phyloP scores from a whole-genome alignment of 2,797 vertebrate species.

The Phalloptychus januarius region DNA sequence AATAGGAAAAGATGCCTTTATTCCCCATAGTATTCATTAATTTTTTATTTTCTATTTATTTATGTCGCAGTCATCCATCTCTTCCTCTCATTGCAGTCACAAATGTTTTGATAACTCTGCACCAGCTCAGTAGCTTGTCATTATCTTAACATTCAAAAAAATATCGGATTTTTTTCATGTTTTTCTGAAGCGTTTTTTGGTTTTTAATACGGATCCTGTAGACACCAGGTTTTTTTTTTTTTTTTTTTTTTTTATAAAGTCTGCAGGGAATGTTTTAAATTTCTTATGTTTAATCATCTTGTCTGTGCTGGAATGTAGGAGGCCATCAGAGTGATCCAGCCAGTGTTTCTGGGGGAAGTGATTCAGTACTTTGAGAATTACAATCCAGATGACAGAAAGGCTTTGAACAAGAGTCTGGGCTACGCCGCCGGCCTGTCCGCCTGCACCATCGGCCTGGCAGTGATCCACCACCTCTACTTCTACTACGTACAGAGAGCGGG shows the following conservation, averaged over 20 bases:
- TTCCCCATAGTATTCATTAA: too few species aligned
- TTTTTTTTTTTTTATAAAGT: not conserved
- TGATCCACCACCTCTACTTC: conserved; percentile 92
- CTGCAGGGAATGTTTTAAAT: not conserved
- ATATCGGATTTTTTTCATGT: not conserved
- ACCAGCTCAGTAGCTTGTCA: too few species aligned
- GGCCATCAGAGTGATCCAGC: conserved; percentile 86
- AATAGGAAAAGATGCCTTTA: not conserved
- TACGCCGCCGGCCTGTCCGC: conserved; percentile 82
- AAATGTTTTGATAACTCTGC: too few species aligned
- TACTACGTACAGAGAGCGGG: conserved; percentile 89
- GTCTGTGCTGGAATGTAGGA: conserved; percentile 77
- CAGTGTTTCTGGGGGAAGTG: conserved; percentile 88
- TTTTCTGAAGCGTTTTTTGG: not conserved
- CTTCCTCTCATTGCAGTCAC: not conserved
- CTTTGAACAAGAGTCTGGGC: conserved; percentile 72
- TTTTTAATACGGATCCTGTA: not conserved
- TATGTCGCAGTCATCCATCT: not conserved
- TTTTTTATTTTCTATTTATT: not conserved
- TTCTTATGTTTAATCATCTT: not conserved
- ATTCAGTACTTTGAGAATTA: conserved; percentile 87
- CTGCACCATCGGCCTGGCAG: conserved; percentile 81
- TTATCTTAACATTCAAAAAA: not conserved
- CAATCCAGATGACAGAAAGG: conserved; percentile 43
- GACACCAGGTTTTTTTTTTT: not conserved